A percentile compares a stretch with the other conserved stretches of the same genome.
These are phyloP conservation scores for Hydropsyche tenuis DNA, from an alignment of 1,140 invertebrate species.

Conservation along the genomic window DNA sequence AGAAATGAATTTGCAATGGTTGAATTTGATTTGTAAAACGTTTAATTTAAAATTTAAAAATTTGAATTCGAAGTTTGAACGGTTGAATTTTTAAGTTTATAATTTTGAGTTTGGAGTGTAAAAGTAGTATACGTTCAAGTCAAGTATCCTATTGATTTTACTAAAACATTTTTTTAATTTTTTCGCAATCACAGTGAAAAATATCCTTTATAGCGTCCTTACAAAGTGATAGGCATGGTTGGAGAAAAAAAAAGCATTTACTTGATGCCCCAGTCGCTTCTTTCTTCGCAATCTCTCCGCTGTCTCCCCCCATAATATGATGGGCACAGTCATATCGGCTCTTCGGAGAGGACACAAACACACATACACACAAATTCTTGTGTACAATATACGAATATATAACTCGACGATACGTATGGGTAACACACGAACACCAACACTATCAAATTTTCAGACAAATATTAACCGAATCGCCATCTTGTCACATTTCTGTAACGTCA, in stretches of 20 bases:
- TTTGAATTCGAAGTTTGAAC: too few relatives aligned
- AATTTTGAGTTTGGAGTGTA: too few relatives aligned
- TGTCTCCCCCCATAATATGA: slow-evolving; percentile 40
- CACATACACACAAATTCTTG: neutral
- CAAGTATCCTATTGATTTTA: neutral
- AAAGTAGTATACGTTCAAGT: too few relatives aligned
- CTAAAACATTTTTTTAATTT: neutral
- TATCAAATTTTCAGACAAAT: slow-evolving; percentile 18
- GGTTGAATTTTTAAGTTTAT: too few relatives aligned
- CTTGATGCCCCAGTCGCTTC: slow-evolving; percentile 50
- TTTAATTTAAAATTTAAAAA: too few relatives aligned
- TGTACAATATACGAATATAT: too few relatives aligned
- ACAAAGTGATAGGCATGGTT: neutral
- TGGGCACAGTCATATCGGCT: slow-evolving; percentile 40
- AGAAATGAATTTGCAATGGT: too few relatives aligned
- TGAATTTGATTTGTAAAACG: too few relatives aligned
- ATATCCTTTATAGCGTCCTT: too few relatives aligned
- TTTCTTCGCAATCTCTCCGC: slow-evolving; percentile 50
- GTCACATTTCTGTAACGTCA: slow-evolving; percentile 24
- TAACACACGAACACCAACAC: neutral
- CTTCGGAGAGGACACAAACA: slow-evolving; percentile 23
- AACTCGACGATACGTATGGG: neutral
- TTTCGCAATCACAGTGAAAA: neutral
- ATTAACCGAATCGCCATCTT: slow-evolving; percentile 25
- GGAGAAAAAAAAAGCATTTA: slow-evolving; percentile 50